A percentile compares a stretch with the other conserved stretches of the same genome.
Evolutionary conservation across 2,113 vertebrate genomes (phyloP).

Genomic region (Morone chrysops): DNA sequence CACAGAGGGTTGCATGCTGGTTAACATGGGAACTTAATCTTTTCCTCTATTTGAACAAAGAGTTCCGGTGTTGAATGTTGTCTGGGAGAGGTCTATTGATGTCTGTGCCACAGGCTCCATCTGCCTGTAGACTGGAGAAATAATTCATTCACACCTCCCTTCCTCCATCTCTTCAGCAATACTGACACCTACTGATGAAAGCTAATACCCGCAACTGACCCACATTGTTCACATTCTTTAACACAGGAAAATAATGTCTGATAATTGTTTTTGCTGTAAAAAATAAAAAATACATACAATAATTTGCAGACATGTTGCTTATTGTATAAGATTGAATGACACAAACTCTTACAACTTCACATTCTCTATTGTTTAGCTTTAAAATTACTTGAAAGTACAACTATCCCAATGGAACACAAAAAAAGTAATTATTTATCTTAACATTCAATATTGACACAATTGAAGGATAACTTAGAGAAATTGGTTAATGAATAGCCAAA

Average conservation of each 20-base stretch:
- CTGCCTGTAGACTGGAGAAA: slow-evolving; percentile 63
- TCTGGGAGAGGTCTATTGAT: neutral
- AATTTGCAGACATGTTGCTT: neutral
- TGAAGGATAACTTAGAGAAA: neutral
- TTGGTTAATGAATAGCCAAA: neutral
- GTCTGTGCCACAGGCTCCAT: slow-evolving; percentile 63
- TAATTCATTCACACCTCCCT: neutral
- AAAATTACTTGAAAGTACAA: neutral
- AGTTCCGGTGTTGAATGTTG: neutral
- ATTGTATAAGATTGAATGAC: neutral
- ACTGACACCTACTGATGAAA: slow-evolving; percentile 66
- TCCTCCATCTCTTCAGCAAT: slow-evolving; percentile 37
- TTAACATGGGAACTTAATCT: neutral
- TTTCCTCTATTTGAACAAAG: slow-evolving; percentile 45
- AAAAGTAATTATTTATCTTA: neutral
- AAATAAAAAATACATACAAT: neutral
- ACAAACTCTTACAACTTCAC: neutral
- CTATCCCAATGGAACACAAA: neutral
- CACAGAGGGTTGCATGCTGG: no score
- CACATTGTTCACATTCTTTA: slow-evolving; percentile 21
- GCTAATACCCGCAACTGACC: neutral
- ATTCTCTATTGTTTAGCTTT: neutral
- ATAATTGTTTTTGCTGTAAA: neutral
- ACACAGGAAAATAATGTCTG: neutral
- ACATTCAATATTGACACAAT: neutral